phyloP scores from a whole-genome alignment of 2,888 invertebrate genomes.

The Gastrophysa polygoni region DNA sequence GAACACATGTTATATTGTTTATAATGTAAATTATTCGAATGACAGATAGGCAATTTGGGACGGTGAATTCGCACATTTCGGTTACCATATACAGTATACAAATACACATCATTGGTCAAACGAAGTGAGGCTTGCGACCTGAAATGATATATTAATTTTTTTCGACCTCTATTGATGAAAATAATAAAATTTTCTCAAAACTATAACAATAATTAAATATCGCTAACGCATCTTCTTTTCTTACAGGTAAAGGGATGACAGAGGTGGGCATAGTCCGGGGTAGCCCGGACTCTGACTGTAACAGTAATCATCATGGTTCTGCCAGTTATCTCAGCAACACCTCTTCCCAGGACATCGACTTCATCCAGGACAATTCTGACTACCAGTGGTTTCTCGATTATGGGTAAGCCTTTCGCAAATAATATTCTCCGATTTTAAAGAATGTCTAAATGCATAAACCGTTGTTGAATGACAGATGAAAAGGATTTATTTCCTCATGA shows the following conservation, averaged over 20 bases:
- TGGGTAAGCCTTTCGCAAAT: slow-evolving; percentile 66
- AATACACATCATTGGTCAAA: too few relatives aligned
- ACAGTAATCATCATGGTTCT: slow-evolving; percentile 59
- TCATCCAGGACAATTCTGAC: slow-evolving; percentile 85
- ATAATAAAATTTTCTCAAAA: too few relatives aligned
- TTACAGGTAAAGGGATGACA: slow-evolving; percentile 58
- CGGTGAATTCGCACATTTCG: too few relatives aligned
- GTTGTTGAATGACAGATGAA: too few relatives aligned
- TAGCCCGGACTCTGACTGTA: slow-evolving; percentile 65
- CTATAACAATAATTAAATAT: neutral
- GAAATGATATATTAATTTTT: too few relatives aligned
- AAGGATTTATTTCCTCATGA: too few relatives aligned
- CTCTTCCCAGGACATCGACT: slow-evolving; percentile 67
- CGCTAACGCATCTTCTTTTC: slow-evolving; percentile 25
- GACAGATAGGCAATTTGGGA: slow-evolving; percentile 10
- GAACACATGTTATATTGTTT: slow-evolving; percentile 14
- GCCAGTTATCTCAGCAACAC: slow-evolving; percentile 59
- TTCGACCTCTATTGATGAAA: neutral
- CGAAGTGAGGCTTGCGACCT: too few relatives aligned
- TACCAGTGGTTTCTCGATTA: slow-evolving; percentile 92
- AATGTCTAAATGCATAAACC: too few relatives aligned
- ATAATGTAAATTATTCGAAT: slow-evolving; percentile 1
- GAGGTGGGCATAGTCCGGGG: slow-evolving; percentile 54
- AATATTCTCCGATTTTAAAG: too few relatives aligned
- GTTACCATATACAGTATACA: too few relatives aligned